These are phyloP conservation scores for Proisotoma minuta DNA, from an alignment of 2,888 invertebrate genomes.

Conservation along the genomic window DNA sequence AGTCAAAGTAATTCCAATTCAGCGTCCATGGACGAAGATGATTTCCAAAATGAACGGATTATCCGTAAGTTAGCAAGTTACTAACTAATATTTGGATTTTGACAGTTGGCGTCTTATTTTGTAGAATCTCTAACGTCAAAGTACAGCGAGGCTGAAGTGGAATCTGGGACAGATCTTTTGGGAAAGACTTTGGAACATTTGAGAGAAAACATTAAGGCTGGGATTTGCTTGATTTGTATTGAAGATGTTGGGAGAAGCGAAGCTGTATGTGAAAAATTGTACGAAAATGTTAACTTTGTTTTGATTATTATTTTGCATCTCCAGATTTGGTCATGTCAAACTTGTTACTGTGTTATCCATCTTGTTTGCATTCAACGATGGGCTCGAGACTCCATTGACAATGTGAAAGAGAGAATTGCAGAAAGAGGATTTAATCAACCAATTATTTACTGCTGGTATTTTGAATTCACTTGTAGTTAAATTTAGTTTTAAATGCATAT, in stretches of 20 bases:
- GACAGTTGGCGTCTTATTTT: neutral
- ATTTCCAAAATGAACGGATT: neutral
- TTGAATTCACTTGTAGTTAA: no score
- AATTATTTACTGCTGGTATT: conserved; percentile 55
- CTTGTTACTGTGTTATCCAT: conserved; percentile 81
- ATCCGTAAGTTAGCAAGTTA: neutral
- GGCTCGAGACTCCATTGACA: conserved; percentile 78
- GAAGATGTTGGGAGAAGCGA: conserved; percentile 75
- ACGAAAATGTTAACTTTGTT: no score
- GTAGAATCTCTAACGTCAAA: conserved; percentile 35
- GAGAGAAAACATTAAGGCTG: conserved; percentile 51
- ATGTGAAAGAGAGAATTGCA: conserved; percentile 61
- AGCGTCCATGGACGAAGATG: conserved; percentile 3
- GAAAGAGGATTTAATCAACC: conserved; percentile 51
- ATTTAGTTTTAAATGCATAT: neutral
- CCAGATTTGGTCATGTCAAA: conserved; percentile 81
- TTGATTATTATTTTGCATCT: conserved; percentile 15
- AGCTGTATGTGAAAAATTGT: conserved; percentile 54
- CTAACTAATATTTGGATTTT: neutral
- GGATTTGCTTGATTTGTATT: conserved; percentile 85
- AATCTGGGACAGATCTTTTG: conserved; percentile 30
- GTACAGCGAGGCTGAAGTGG: conserved; percentile 31
- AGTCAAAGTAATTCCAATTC: neutral
- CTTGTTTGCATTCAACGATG: conserved; percentile 83
- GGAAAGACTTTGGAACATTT: conserved; percentile 42